Conservation (phyloP, 2,113 vertebrate species). For the Ceyx melanurus region DNA sequence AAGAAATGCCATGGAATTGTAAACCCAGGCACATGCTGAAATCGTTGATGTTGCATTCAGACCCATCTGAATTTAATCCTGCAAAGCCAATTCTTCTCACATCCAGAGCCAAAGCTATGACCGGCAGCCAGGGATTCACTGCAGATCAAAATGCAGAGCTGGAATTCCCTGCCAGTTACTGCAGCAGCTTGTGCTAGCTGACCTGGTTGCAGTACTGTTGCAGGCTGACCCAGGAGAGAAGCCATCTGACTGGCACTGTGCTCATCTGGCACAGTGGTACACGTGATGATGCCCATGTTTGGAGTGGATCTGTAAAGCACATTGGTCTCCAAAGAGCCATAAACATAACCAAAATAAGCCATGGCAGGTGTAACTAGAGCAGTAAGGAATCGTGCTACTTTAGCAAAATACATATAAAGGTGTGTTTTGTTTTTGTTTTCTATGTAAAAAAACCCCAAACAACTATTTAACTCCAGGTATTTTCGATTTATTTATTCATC, state of each 20-base stretch:
- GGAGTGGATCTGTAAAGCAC: neutral
- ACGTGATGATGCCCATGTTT: accelerated
- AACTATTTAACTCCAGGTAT: neutral
- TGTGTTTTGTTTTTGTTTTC: neutral
- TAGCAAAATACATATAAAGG: neutral
- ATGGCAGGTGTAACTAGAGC: neutral
- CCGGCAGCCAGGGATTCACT: neutral
- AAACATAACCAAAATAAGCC: neutral
- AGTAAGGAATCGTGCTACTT: neutral
- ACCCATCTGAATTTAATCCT: neutral
- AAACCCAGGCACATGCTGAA: neutral
- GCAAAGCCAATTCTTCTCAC: neutral
- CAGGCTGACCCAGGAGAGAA: neutral
- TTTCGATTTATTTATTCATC: neutral
- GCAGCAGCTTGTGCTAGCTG: accelerated
- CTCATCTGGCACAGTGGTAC: neutral
- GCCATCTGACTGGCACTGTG: neutral
- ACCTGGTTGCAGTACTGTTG: neutral
- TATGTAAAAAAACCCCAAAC: too few relatives aligned
- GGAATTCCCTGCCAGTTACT: neutral
- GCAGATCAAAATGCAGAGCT: neutral
- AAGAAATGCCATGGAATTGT: neutral
- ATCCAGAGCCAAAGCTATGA: neutral
- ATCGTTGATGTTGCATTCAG: neutral
- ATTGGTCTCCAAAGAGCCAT: neutral